A percentile compares a stretch with the other conserved stretches of the same genome.
phyloP scores from a whole-genome alignment of 2,113 vertebrate genomes.

The Zeus faber region DNA sequence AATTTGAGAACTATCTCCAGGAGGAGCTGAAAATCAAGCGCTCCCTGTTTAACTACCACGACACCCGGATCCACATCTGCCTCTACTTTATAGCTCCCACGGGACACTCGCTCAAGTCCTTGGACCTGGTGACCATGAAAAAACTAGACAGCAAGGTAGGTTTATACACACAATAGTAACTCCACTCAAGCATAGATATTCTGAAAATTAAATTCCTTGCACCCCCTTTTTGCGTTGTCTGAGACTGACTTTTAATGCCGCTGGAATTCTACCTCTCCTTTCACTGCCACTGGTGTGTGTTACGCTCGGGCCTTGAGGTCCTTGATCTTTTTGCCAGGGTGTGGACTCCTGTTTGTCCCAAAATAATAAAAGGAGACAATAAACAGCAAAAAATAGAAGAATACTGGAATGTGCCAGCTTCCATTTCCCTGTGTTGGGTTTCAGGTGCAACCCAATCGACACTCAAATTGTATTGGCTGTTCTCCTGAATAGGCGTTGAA shows the following conservation, averaged over 20 bases:
- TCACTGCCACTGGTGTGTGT: slow-evolving; percentile 22
- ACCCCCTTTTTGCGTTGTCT: slow-evolving; percentile 14
- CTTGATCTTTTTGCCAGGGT: slow-evolving; percentile 21
- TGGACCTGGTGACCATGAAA: slow-evolving; percentile 98
- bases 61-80: slow-evolving; percentile 95
- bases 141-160: slow-evolving; percentile 95
- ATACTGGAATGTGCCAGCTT: background rate
- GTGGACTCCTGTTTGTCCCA: slow-evolving; percentile 15
- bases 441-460: slow-evolving; percentile 16
- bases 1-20: slow-evolving; percentile 98
- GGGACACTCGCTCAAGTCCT: slow-evolving; percentile 93
- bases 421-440: slow-evolving; percentile 22
- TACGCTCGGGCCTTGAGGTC: slow-evolving; percentile 19
- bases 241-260: slow-evolving; percentile 18
- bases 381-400: slow-evolving; percentile 2
- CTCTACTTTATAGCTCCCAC: slow-evolving; percentile 98
- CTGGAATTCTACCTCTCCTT: slow-evolving; percentile 27
- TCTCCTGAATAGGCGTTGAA: background rate
- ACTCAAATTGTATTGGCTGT: slow-evolving; percentile 3
- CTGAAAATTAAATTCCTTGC: too few relatives aligned
- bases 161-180: background rate
- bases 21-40: slow-evolving; percentile 98
- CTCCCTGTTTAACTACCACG: slow-evolving; percentile 95
- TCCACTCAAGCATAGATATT: too few relatives aligned
- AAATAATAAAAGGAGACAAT: slow-evolving; percentile 2